A percentile compares a stretch with the other conserved stretches of the same genome.
These are phyloP conservation scores for Apostichopus leukothele DNA, from an alignment of 53 echinoderm and acorn worm species.

Conservation along the genomic window DNA sequence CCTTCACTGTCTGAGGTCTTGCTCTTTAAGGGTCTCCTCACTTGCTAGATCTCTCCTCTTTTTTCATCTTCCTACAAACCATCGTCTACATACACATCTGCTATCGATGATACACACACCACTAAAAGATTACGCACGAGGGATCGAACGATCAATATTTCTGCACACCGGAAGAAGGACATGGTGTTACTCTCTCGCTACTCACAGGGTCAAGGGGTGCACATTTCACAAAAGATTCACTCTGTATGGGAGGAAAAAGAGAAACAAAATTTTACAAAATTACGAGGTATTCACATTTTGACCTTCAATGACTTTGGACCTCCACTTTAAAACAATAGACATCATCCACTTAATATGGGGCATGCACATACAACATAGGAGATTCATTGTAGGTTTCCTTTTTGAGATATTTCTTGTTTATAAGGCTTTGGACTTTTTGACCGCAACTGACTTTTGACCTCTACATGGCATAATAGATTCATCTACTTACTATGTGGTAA, in stretches of 20 bases:
- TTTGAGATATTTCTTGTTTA: too few species aligned
- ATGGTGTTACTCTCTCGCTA: constrained; percentile 8
- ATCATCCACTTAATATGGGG: too few species aligned
- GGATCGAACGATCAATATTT: neutral
- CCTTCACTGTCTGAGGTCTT: neutral
- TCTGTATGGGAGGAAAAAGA: neutral
- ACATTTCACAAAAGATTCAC: constrained; percentile 30
- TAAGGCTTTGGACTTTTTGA: too few species aligned
- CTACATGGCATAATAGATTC: too few species aligned
- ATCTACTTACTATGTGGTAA: too few species aligned
- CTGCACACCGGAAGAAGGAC: neutral
- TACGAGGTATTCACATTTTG: too few species aligned
- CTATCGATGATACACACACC: neutral
- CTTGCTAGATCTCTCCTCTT: neutral
- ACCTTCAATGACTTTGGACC: too few species aligned
- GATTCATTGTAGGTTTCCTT: too few species aligned
- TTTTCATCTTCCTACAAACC: neutral
- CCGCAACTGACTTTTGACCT: too few species aligned
- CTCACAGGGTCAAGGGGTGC: constrained; percentile 15
- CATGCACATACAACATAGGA: too few species aligned
- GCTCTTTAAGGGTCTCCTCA: neutral
- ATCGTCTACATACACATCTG: neutral
- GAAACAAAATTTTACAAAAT: too few species aligned
- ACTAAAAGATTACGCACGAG: neutral
- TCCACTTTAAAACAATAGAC: too few species aligned